Conservation (phyloP, 2,797 vertebrate genomes). For the Emydoidea blandingii region DNA sequence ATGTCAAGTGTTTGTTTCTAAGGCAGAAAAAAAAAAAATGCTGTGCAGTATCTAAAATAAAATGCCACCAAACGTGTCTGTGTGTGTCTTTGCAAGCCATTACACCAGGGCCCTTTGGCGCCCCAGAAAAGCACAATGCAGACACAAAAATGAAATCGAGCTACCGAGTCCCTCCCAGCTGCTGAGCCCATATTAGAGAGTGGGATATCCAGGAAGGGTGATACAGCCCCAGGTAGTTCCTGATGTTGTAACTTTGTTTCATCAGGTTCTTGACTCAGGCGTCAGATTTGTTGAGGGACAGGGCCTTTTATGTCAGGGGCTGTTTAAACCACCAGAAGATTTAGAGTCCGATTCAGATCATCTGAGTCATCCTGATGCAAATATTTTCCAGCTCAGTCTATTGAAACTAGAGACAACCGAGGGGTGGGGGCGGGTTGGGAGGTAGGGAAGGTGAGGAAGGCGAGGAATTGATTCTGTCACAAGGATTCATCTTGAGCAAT, state of each 20-base stretch:
- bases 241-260: not conserved
- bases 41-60: not conserved
- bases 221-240: not conserved
- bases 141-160: conserved; percentile 25
- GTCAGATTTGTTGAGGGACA: not conserved
- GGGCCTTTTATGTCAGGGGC: not conserved
- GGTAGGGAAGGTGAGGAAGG: not conserved
- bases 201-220: conserved; percentile 2
- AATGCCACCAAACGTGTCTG: not conserved
- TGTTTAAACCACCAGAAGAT: not conserved
- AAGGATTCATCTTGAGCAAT: not conserved
- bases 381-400: not conserved
- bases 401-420: not conserved
- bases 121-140: conserved; percentile 41
- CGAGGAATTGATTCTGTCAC: not conserved
- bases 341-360: too few relatives aligned
- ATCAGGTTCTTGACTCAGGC: not conserved
- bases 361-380: not conserved
- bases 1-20: conserved; percentile 47
- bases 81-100: conserved; percentile 40
- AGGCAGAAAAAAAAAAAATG: not conserved
- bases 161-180: not conserved
- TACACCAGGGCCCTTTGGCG: conserved; percentile 26
- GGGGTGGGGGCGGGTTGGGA: not conserved
- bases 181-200: not conserved